These are phyloP conservation scores for Leptoteleia sp. DNA, from an alignment of 1,140 invertebrate genomes.

Conservation along the genomic window DNA sequence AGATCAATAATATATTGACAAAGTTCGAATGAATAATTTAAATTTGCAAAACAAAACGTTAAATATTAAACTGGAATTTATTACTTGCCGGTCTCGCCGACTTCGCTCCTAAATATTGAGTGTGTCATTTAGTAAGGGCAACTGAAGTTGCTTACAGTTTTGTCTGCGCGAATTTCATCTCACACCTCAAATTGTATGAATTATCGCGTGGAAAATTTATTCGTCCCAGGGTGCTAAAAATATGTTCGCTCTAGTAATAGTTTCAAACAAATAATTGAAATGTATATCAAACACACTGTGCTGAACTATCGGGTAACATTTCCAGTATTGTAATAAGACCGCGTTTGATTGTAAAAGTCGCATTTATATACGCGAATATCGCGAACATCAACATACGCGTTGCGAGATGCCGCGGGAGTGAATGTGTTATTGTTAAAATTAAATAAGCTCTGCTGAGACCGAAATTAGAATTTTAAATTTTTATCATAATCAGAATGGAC, in stretches of 20 bases:
- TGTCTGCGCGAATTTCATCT: constrained; percentile 39
- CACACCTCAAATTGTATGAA: constrained; percentile 30
- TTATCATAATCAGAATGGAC: too few species aligned
- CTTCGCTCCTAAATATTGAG: constrained; percentile 45
- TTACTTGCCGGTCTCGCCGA: constrained; percentile 9
- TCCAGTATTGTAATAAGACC: neutral
- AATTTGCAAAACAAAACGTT: neutral
- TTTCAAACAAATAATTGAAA: constrained; percentile 44
- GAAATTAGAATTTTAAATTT: too few species aligned
- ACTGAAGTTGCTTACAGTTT: constrained; percentile 37
- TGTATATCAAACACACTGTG: constrained; percentile 14
- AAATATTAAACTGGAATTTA: constrained; percentile 21
- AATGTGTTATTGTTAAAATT: too few species aligned
- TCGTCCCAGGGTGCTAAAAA: constrained; percentile 25
- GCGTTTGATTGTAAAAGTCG: neutral
- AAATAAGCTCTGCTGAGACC: too few species aligned
- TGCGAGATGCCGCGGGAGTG: too few species aligned
- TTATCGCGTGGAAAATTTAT: constrained; percentile 41
- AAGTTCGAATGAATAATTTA: too few species aligned
- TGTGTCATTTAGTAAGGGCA: constrained; percentile 27
- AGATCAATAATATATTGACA: too few species aligned
- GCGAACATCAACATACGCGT: neutral
- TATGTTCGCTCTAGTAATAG: constrained; percentile 9
- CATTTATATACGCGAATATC: neutral
- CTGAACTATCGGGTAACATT: constrained; percentile 18